phyloP scores from a whole-genome alignment of 1,140 invertebrate species.

The Leptinotarsa texana region DNA sequence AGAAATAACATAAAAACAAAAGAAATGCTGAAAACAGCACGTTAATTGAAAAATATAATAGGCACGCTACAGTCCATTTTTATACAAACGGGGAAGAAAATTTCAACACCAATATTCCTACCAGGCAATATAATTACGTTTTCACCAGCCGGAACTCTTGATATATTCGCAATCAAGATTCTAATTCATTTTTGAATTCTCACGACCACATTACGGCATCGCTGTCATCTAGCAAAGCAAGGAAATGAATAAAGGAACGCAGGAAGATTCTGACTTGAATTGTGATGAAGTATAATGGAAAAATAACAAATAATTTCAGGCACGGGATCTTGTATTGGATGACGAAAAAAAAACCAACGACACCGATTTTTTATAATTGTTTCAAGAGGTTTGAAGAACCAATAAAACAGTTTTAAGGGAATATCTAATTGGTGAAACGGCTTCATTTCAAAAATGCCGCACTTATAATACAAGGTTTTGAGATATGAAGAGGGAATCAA shows the following conservation, averaged over 20 bases:
- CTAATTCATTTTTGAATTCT: constrained; percentile 4
- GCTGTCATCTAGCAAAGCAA: not conserved
- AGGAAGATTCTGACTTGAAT: too few species aligned
- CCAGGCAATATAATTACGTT: not conserved
- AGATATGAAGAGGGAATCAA: too few species aligned
- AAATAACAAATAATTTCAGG: too few species aligned
- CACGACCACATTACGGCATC: constrained; percentile 3
- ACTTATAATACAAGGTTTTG: too few species aligned
- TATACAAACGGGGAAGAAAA: not conserved
- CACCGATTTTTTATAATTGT: too few species aligned
- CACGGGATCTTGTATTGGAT: too few species aligned
- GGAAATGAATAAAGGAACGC: not conserved
- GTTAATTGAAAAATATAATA: constrained; percentile 4
- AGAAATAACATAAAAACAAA: not conserved
- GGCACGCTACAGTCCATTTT: not conserved
- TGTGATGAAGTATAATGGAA: too few species aligned
- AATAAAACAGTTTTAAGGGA: too few species aligned
- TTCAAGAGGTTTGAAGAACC: too few species aligned
- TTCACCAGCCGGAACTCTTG: not conserved
- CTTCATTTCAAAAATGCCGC: too few species aligned
- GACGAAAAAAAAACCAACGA: too few species aligned
- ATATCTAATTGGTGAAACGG: too few species aligned
- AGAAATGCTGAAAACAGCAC: constrained; percentile 1
- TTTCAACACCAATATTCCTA: not conserved
- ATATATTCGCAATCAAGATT: constrained; percentile 6